These are phyloP conservation scores for Lepidochrysops patricia DNA, from an alignment of 2,888 invertebrate species.

Conservation along the genomic window DNA sequence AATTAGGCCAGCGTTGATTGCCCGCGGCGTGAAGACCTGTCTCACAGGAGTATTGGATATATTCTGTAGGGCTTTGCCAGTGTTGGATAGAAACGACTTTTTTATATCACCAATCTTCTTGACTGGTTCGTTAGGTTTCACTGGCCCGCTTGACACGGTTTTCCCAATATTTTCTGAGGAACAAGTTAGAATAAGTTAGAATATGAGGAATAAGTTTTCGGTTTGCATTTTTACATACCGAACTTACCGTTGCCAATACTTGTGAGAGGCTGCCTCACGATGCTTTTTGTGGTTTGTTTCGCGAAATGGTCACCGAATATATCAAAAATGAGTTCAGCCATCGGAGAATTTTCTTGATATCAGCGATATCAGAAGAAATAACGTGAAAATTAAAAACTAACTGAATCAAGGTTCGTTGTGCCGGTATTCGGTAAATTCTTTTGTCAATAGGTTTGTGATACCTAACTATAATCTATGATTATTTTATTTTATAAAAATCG, in stretches of 20 bases:
- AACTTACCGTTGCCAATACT: slow-evolving; percentile 44
- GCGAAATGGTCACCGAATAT: slow-evolving; percentile 56
- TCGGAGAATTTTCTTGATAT: slow-evolving; percentile 25
- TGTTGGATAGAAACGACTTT: slow-evolving; percentile 55
- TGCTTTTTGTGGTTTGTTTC: slow-evolving; percentile 46
- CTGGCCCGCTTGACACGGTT: slow-evolving; percentile 40
- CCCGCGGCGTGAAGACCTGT: slow-evolving; percentile 47
- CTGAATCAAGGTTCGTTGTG: too few relatives aligned
- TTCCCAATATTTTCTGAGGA: slow-evolving; percentile 60
- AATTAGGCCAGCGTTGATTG: slow-evolving; percentile 49
- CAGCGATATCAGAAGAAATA: too few relatives aligned
- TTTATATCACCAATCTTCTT: slow-evolving; percentile 48
- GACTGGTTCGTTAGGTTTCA: slow-evolving; percentile 53
- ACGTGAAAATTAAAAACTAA: too few relatives aligned
- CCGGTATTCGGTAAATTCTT: too few relatives aligned
- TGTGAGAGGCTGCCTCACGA: slow-evolving; percentile 50
- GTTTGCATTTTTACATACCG: background rate
- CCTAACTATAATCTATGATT: too few relatives aligned
- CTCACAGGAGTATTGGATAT: slow-evolving; percentile 55
- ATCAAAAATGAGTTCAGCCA: slow-evolving; percentile 55
- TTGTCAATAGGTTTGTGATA: too few relatives aligned
- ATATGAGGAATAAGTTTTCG: too few relatives aligned
- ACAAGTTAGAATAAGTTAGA: too few relatives aligned
- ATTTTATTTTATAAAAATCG: too few relatives aligned
- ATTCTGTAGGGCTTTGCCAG: slow-evolving; percentile 50